A percentile compares a stretch with the other conserved stretches of the same genome.
These are phyloP conservation scores for Pseudopodoces humilis DNA, from an alignment of 2,113 vertebrate species.

Conservation along the genomic window DNA sequence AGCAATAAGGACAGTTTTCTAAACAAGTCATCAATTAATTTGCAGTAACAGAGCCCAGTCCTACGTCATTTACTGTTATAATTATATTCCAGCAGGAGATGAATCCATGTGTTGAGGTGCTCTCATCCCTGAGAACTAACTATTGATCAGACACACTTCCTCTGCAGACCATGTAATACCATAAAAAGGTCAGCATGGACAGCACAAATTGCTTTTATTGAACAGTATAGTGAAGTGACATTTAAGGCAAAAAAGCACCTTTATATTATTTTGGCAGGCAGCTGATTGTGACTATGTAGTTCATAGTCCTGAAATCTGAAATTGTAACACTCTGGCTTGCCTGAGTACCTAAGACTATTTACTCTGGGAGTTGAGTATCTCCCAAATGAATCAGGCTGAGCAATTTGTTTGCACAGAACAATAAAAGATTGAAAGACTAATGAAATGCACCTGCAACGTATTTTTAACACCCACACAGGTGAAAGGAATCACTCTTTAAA, in stretches of 20 bases:
- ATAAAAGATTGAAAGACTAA: constrained; percentile 15
- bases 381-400: constrained; percentile 27
- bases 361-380: constrained; percentile 16
- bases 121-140: background rate
- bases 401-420: constrained; percentile 1
- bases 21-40: background rate
- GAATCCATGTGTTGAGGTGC: background rate
- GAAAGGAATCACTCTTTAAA: background rate
- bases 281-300: background rate
- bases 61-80: background rate
- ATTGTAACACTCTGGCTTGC: background rate
- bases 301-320: background rate
- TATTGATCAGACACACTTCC: constrained; percentile 33
- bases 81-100: background rate
- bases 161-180: constrained; percentile 12
- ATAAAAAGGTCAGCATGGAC: constrained; percentile 4
- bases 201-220: constrained; percentile 52
- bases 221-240: background rate
- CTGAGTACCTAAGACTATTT: background rate
- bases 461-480: background rate
- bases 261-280: constrained; percentile 20
- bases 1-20: background rate
- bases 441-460: constrained; percentile 4
- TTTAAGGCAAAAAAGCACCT: constrained; percentile 24
- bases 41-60: background rate